Evolutionary conservation across 2,797 vertebrate species (phyloP), one percentile per base, ranked within the genome.

Genomic region (Buphagus erythrorhynchus): DNA sequence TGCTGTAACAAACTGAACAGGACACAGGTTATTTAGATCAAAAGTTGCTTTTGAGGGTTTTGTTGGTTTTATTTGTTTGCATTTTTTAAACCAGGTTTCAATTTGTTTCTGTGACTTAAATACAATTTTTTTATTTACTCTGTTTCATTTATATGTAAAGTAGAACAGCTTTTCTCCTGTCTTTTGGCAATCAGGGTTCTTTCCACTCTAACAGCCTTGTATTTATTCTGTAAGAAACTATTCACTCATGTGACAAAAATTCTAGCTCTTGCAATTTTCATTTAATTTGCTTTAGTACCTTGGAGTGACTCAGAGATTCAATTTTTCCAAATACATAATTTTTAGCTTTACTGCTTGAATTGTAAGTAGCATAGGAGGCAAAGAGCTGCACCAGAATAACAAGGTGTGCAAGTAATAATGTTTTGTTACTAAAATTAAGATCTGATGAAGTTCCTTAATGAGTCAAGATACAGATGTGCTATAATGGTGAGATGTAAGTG

Each of bases 91-190:
- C 28, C 28, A 91, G 33, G 49, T 33, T 90, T 96, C 15, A 88
- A 31, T 92, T 51, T 79, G 6, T 75, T 93, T 90, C 67, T 88
- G 28, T 83, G 69, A 96, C 40, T 97, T 91, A 83, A 96, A 82
- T 81, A 84, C 17, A 57, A 2, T 8, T 82, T 68, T 74, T 80
- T 63, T 72, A 93, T 69, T 79, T 65, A 80, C 43, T 73, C 20
- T 42, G 5, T 95, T 97, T 96, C 88, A 97, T 98, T 97, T 97
- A 94, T 95, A 97, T 97, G 93, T 95, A 98, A 98, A 98, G 84
- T 46, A 97, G 83, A 67, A 71, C 25, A 92, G 59, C 20, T 78
- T 96, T 97, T 95, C 75, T 93, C 57, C 75, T 90, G 67, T 96
- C 83, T 96, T 97, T 97, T 94, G 82, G 86, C 88, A 97, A 89